Percentiles rank a stretch among this genome's conserved stretches.
Evolutionary conservation across 2,113 vertebrate genomes (phyloP).

Genomic region (Pelusios castaneus): DNA sequence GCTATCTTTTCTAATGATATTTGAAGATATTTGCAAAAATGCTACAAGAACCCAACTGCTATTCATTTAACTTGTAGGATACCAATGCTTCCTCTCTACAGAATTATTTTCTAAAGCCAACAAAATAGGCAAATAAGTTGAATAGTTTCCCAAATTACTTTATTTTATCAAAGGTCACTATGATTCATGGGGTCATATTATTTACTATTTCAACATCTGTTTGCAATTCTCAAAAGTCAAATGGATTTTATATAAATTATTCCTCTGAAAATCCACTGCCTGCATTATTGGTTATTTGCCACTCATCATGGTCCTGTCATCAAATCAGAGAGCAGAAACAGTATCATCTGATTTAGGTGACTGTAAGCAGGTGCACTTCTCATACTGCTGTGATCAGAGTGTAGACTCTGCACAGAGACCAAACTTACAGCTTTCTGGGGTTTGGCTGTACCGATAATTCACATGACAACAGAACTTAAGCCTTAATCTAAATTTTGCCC

Average conservation of each 20-base stretch:
- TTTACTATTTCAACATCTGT: neutral
- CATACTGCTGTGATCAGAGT: neutral
- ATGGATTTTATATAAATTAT: neutral
- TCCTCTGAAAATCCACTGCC: neutral
- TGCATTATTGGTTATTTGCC: neutral
- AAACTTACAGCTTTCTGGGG: neutral
- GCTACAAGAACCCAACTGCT: neutral
- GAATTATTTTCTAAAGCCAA: neutral
- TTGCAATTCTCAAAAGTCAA: neutral
- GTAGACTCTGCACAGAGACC: neutral
- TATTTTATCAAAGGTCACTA: neutral
- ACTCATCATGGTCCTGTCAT: fast-evolving
- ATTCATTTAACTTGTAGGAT: neutral
- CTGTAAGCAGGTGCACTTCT: neutral
- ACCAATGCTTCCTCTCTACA: neutral
- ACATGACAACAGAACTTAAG: neutral
- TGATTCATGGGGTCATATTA: neutral
- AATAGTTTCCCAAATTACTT: neutral
- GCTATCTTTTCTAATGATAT: neutral
- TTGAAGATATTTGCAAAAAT: neutral
- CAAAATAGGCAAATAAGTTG: neutral
- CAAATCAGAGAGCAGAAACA: neutral
- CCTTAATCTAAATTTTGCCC: neutral
- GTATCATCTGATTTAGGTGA: neutral
- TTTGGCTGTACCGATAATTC: neutral